These are phyloP conservation scores for Trypoxylus dichotomus DNA, from an alignment of 1,140 invertebrate genomes.

Conservation along the genomic window DNA sequence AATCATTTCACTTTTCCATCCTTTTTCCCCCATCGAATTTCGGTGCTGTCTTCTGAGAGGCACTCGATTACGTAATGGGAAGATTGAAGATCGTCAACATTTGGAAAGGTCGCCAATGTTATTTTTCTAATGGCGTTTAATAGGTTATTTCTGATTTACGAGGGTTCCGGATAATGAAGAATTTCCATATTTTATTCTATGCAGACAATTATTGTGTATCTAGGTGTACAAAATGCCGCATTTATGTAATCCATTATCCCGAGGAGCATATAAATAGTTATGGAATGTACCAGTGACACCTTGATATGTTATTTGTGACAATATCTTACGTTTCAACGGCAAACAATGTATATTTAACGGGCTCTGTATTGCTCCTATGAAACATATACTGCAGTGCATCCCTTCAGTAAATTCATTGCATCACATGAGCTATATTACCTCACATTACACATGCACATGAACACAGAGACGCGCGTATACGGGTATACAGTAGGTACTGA, in stretches of 20 bases:
- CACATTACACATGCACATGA: background rate
- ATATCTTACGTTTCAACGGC: background rate
- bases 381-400: background rate
- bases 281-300: background rate
- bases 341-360: background rate
- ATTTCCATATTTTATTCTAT: background rate
- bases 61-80: background rate
- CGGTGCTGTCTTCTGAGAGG: background rate
- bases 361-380: background rate
- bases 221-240: background rate
- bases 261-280: background rate
- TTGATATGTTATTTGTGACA: background rate
- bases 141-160: too few relatives aligned
- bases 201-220: background rate
- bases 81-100: background rate
- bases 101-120: background rate
- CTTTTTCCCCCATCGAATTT: background rate
- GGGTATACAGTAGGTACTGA: background rate
- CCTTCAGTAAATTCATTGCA: background rate
- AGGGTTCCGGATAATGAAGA: too few relatives aligned
- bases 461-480: background rate
- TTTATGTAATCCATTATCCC: background rate
- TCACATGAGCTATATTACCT: background rate
- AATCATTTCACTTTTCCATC: conserved; percentile 27
- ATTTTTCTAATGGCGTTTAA: conserved; percentile 2